Conservation (phyloP, 2,113 vertebrate genomes). For the Origma solitaria region DNA sequence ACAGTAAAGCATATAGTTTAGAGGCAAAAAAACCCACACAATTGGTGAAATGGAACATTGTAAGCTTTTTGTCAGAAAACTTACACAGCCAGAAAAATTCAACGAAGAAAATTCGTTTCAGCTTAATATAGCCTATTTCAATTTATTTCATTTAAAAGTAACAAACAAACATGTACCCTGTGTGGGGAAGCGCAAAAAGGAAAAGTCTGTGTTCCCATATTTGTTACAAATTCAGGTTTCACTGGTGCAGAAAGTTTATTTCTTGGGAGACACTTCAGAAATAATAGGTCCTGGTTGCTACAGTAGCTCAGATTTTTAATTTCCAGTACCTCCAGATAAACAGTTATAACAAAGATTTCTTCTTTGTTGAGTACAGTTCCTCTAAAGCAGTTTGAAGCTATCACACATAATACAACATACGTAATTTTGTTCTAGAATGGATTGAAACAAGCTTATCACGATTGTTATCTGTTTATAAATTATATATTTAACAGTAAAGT, state of each 20-base stretch:
- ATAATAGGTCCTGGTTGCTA: not conserved
- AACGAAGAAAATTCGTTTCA: not conserved
- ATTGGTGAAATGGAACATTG: conserved; percentile 1
- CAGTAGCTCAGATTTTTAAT: not conserved
- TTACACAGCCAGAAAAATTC: not conserved
- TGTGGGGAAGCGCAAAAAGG: not conserved
- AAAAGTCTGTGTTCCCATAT: not conserved
- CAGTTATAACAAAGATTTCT: conserved; percentile 42
- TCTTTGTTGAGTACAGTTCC: conserved; percentile 55
- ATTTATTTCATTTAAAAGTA: not conserved
- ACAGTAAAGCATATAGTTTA: conserved; percentile 11
- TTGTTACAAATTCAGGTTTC: not conserved
- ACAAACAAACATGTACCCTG: not conserved
- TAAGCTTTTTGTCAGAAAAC: not conserved
- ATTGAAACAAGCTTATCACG: conserved; percentile 69
- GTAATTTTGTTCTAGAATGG: conserved; percentile 61
- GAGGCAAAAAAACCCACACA: not conserved
- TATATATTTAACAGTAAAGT: conserved; percentile 67
- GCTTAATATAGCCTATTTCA: not conserved
- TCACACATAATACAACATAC: conserved; percentile 54
- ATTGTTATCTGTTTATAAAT: conserved; percentile 70
- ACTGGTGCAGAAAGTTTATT: not conserved
- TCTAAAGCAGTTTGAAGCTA: conserved; percentile 66
- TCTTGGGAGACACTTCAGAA: not conserved
- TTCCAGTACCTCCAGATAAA: conserved; percentile 50